Conservation (phyloP, 2,888 invertebrate species). For the Drosophila paracracens region DNA sequence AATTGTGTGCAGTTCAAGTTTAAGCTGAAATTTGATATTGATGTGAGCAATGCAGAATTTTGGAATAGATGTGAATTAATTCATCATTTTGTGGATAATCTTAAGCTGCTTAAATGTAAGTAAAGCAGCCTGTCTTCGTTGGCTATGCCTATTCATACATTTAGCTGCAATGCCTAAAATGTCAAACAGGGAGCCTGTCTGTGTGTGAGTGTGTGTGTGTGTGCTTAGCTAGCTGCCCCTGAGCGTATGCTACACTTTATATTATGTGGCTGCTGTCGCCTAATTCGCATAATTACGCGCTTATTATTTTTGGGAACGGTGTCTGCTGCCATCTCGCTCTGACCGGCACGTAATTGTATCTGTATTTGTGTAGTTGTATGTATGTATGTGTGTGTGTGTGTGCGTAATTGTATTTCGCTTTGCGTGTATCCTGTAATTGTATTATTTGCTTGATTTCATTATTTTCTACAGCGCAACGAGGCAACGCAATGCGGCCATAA, state of each 20-base stretch:
- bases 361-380: constrained; percentile 11
- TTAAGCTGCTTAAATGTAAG: not conserved
- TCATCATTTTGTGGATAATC: not conserved
- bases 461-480: constrained; percentile 49
- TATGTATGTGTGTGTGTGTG: constrained; percentile 16
- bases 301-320: constrained; percentile 76
- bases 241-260: constrained; percentile 80
- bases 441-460: constrained; percentile 79
- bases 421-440: constrained; percentile 75
- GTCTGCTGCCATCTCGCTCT: constrained; percentile 27
- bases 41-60: not conserved
- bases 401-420: constrained; percentile 75
- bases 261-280: constrained; percentile 73
- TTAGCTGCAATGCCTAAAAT: constrained; percentile 16
- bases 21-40: not conserved
- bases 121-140: not conserved
- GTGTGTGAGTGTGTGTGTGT: constrained; percentile 11
- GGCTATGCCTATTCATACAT: constrained; percentile 4
- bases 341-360: constrained; percentile 16
- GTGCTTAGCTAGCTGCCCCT: constrained; percentile 64
- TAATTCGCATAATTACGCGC: constrained; percentile 81
- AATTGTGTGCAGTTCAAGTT: not conserved
- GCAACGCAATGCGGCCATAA: constrained; percentile 58
- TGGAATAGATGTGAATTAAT: not conserved
- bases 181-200: constrained; percentile 15